Evolutionary conservation across 2,113 vertebrate species (phyloP).

Genomic region (Colossoma macropomum): DNA sequence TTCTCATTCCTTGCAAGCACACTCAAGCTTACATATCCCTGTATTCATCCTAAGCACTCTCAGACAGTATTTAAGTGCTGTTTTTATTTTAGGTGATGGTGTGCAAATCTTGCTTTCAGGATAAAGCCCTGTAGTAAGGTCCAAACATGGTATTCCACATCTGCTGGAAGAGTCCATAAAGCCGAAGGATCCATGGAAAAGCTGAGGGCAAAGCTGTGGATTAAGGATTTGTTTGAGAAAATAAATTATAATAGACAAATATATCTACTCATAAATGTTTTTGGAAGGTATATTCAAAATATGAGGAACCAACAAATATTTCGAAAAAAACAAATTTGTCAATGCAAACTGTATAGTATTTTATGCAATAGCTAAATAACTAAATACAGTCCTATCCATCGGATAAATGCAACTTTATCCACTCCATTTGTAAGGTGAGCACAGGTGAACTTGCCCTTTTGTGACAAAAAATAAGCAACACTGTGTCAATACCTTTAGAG

Average conservation of each 20-base stretch:
- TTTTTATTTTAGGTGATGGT: neutral
- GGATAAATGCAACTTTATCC: no score
- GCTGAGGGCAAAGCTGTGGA: conserved; percentile 72
- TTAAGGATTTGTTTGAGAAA: neutral
- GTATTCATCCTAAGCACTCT: neutral
- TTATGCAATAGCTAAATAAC: no score
- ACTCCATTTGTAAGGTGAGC: no score
- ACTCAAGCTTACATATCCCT: neutral
- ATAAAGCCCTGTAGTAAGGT: conserved; percentile 60
- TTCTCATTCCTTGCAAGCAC: neutral
- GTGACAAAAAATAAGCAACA: no score
- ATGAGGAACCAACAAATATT: neutral
- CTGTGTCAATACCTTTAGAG: no score
- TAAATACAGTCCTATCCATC: no score
- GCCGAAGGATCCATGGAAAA: conserved; percentile 78
- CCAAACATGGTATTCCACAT: conserved; percentile 74
- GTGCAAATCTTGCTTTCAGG: neutral
- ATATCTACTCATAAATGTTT: neutral
- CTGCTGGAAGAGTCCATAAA: conserved; percentile 71
- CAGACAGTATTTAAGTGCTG: neutral
- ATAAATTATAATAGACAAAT: neutral
- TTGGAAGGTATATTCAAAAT: neutral
- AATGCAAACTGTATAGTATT: neutral
- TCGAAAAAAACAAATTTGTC: neutral
- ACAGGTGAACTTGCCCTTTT: no score